These are phyloP conservation scores for Nothura maculosa DNA, from an alignment of 2,797 vertebrate species.

Conservation along the genomic window DNA sequence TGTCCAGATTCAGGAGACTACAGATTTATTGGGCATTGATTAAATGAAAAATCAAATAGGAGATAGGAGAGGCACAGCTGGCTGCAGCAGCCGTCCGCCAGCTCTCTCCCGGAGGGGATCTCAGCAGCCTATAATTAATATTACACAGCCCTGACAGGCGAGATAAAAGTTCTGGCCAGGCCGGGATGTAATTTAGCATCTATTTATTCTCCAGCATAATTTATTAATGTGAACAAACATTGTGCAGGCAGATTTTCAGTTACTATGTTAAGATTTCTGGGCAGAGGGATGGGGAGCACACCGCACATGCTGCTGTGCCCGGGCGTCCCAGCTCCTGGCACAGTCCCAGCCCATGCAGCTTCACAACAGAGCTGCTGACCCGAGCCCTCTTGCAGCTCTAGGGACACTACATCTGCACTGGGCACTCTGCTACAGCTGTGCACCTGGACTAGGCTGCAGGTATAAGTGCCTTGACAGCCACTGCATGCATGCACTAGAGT, in stretches of 20 bases:
- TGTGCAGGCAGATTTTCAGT: not conserved
- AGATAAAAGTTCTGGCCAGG: slow-evolving; percentile 56
- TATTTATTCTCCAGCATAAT: slow-evolving; percentile 58
- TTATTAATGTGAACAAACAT: slow-evolving; percentile 52
- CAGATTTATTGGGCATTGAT: slow-evolving; percentile 67
- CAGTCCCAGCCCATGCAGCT: not conserved
- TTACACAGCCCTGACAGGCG: slow-evolving; percentile 25
- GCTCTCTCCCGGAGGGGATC: not conserved
- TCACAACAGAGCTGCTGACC: not conserved
- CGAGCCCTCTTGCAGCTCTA: not conserved
- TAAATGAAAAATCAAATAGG: slow-evolving; percentile 17
- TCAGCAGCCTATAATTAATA: slow-evolving; percentile 30
- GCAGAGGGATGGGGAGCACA: not conserved
- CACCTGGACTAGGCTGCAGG: not conserved
- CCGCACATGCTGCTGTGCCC: not conserved
- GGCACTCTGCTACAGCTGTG: not conserved
- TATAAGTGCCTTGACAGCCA: not conserved
- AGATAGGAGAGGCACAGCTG: not conserved
- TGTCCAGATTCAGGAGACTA: slow-evolving; percentile 20
- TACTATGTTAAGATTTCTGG: slow-evolving; percentile 18
- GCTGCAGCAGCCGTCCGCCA: slow-evolving; percentile 28
- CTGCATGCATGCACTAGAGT: not conserved
- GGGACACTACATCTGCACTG: not conserved
- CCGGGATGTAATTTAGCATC: slow-evolving; percentile 65
- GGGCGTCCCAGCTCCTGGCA: no score